Evolutionary conservation across 2,113 vertebrate species (phyloP), one percentile per base, ranked within the genome.

Genomic region (Scalopus aquaticus): DNA sequence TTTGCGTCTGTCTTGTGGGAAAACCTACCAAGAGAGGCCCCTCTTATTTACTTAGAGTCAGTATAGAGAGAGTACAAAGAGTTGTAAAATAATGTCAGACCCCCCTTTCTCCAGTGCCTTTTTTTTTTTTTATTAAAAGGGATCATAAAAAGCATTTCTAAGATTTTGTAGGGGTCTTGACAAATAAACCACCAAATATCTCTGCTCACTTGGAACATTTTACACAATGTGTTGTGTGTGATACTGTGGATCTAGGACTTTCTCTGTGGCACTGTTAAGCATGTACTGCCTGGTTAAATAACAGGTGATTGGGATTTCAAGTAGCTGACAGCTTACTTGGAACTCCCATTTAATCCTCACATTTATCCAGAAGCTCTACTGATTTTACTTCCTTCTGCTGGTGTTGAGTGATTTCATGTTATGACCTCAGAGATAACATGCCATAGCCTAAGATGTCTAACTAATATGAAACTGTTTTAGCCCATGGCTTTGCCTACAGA

Each of bases 401-500:
- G 19, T 11, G n/a, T 90, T 94, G 86, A 95, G 86, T 1, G 1
- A 80, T 74, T 92, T 93, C 94, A 77, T 92, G 30, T 87, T 97
- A 37, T 95, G 92, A 97, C 96, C 87, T 97, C 81, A 91, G 54
- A 96, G 72, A 90, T 90, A 94, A 32, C 32, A 94, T 90, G 46
- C 15, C 90, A 96, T 84, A 42, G 26, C 95, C 69, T 62, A 88
- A 96, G 90, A 88, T 95, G 65, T 78, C 97, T 96, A 92, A 88
- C 65, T 97, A 79, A 97, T 95, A 95, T 58, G 73, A 96, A 97
- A 97, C 60, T 94, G 15, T 16, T 96, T 93, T 97, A 83, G 96
- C 93, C 95, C 20, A 2, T 97, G 93, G 82, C 97, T 98, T 95
- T 95, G 91, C 96, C 97, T 98, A n/a, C 88, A 97, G 97, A 88